phyloP scores from a whole-genome alignment of 2,888 invertebrate species.

The Dioctria rufipes region DNA sequence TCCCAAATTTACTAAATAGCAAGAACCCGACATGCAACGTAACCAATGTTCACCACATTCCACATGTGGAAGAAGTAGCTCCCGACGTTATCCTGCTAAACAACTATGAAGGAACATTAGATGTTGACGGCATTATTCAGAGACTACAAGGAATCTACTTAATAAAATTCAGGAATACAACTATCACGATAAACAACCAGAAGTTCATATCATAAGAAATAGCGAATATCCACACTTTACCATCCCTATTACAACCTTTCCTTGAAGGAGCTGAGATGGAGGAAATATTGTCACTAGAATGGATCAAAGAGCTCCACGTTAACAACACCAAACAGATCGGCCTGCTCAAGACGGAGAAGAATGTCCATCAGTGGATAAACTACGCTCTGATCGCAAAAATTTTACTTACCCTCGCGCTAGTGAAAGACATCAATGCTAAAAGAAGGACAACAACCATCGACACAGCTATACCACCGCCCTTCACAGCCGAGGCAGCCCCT shows the following conservation, averaged over 20 bases:
- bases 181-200: slow-evolving; percentile 18
- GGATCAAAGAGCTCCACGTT: too few relatives aligned
- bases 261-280: background rate
- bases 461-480: too few relatives aligned
- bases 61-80: slow-evolving; percentile 45
- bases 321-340: too few relatives aligned
- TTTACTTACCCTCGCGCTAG: too few relatives aligned
- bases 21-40: slow-evolving; percentile 12
- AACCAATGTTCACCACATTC: slow-evolving; percentile 41
- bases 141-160: slow-evolving; percentile 15
- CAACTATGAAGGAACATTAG: slow-evolving; percentile 29
- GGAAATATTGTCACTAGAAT: too few relatives aligned
- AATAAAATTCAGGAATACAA: slow-evolving; percentile 32
- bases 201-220: slow-evolving; percentile 19
- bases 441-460: too few relatives aligned
- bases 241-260: background rate
- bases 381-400: too few relatives aligned
- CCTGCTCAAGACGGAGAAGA: too few relatives aligned
- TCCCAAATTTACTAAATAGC: slow-evolving; percentile 26
- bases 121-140: slow-evolving; percentile 7
- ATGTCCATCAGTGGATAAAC: too few relatives aligned
- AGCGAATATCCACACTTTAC: background rate
- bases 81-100: slow-evolving; percentile 39
- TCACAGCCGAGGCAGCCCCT: too few relatives aligned
- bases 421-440: too few relatives aligned